Evolutionary conservation across 2,113 vertebrate species (phyloP).

Genomic region (Xerus inauris): DNA sequence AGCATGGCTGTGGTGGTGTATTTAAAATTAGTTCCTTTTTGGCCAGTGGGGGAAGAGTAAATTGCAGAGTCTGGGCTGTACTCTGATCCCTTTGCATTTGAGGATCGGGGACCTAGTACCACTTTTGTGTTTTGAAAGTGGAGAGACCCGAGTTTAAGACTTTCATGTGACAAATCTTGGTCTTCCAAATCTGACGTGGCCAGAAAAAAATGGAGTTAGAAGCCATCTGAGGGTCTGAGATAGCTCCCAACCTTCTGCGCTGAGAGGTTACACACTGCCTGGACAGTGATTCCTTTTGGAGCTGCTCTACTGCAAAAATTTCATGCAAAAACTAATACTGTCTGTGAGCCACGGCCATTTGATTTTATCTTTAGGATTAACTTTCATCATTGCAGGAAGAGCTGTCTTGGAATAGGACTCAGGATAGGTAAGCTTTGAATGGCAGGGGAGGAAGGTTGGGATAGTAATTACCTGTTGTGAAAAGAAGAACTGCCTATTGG

Average conservation of each 20-base stretch:
- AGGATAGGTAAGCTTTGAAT: not conserved
- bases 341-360: not conserved
- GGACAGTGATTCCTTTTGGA: not conserved
- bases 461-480: too few species aligned
- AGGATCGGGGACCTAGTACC: not conserved
- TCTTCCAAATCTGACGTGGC: not conserved
- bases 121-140: conserved; percentile 3
- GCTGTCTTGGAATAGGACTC: not conserved
- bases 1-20: conserved; percentile 50
- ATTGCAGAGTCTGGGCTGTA: conserved; percentile 36
- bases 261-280: not conserved
- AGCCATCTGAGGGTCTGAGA: not conserved
- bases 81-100: conserved; percentile 1
- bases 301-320: not conserved
- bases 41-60: conserved; percentile 38
- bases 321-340: not conserved
- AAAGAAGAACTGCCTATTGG: not conserved
- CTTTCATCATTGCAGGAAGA: too few species aligned
- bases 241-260: not conserved
- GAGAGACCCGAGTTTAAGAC: not conserved
- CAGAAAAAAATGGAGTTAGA: not conserved
- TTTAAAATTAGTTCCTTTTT: conserved; percentile 73
- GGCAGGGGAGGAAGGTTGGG: too few species aligned
- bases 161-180: not conserved
- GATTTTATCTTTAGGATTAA: not conserved